Evolutionary conservation across 30 jellyfish, hydroid and myxozoan species (phyloP).

Genomic region (Aurelia aurita): DNA sequence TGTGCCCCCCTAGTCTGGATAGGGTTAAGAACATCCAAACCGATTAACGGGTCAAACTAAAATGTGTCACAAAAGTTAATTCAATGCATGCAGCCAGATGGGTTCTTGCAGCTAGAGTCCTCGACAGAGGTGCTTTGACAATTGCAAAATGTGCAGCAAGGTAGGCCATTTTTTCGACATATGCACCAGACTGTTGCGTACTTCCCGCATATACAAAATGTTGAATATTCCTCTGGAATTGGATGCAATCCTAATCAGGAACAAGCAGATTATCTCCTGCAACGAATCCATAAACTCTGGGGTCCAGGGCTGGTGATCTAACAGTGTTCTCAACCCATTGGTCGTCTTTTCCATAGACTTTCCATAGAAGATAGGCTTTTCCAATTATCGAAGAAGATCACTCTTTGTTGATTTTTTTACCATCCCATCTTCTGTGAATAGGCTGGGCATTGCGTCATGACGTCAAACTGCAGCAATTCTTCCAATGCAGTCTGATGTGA

Average conservation of each 20-base stretch:
- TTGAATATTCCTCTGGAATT: slow-evolving; percentile 35
- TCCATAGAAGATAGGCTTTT: too few relatives aligned
- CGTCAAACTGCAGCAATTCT: too few relatives aligned
- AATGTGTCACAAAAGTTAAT: too few relatives aligned
- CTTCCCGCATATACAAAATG: slow-evolving; percentile 25
- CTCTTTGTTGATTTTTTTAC: too few relatives aligned
- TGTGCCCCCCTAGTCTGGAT: too few relatives aligned
- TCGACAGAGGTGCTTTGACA: slow-evolving; percentile 42
- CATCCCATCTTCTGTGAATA: too few relatives aligned
- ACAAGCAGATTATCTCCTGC: slow-evolving; percentile 26
- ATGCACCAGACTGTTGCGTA: slow-evolving; percentile 24
- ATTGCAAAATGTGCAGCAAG: slow-evolving; percentile 32
- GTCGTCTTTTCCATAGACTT: background rate
- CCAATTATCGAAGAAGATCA: too few relatives aligned
- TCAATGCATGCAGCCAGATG: too few relatives aligned
- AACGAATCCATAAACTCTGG: slow-evolving; percentile 14
- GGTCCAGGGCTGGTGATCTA: slow-evolving; percentile 28
- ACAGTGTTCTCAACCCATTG: background rate
- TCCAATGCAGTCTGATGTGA: too few relatives aligned
- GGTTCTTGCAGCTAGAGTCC: slow-evolving; percentile 39
- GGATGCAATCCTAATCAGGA: slow-evolving; percentile 45
- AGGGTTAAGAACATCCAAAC: too few relatives aligned
- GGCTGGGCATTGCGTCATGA: too few relatives aligned
- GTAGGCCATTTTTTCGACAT: slow-evolving; percentile 46
- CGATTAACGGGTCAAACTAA: too few relatives aligned